Conservation (phyloP, 2,797 vertebrate species). For the Sarcophilus harrisii region DNA sequence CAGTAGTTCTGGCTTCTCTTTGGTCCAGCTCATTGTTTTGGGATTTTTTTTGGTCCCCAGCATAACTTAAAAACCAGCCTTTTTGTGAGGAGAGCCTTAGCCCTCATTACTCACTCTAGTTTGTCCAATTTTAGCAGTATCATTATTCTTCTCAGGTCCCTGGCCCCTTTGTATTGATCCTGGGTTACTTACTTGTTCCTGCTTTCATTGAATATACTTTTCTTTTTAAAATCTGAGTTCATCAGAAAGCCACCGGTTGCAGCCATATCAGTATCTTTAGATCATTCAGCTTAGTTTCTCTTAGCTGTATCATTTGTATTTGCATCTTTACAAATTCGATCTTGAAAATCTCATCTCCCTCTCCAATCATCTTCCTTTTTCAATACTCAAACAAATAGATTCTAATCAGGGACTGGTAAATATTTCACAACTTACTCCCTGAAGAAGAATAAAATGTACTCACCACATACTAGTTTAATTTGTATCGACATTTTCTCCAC, state of each 20-base stretch:
- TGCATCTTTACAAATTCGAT: background rate
- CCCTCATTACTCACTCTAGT: background rate
- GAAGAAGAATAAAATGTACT: background rate
- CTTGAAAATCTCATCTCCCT: background rate
- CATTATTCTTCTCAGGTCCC: background rate
- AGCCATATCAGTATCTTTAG: background rate
- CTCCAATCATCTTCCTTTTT: background rate
- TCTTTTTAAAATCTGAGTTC: background rate
- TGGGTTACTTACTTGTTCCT: background rate
- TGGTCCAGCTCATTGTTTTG: background rate
- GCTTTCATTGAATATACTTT: background rate
- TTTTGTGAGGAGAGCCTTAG: background rate
- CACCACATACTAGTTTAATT: background rate
- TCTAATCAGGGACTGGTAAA: background rate
- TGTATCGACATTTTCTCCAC: background rate
- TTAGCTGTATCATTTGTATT: background rate
- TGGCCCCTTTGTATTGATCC: background rate
- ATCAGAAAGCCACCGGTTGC: background rate
- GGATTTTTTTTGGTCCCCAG: background rate
- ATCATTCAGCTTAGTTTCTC: background rate
- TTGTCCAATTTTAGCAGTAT: background rate
- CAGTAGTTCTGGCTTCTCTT: background rate
- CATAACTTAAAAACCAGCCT: background rate
- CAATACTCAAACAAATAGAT: background rate
- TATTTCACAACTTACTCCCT: background rate